Base-by-base conservation (phyloP, 2,797 vertebrate species). In the Lutjanus campechanus region DNA sequence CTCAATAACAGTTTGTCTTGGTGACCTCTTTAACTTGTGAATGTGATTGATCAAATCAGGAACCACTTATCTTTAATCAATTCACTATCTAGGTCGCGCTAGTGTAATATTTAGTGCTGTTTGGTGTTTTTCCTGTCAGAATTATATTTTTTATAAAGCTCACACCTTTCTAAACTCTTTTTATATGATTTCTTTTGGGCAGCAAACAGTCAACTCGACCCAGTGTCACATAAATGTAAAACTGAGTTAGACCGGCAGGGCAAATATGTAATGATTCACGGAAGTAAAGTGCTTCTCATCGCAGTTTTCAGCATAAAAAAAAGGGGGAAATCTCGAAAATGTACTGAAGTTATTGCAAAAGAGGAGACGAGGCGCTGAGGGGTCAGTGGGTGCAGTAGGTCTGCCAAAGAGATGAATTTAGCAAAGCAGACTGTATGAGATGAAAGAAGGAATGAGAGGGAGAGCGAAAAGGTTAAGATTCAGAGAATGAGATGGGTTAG, bases 381-480 rank as follows among this genome's bases (percentile, higher is more conserved):
- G 43, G 58, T 51, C 17, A 54, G 43, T 5, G 25, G 20, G 58
- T 13, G 19, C 16, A 6, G 17, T 0, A 5, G 73, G 20, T 43
- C 2, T 5, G 6, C 44, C 7, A 7, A 4, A 46, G 7, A 58
- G 49, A 69, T 54, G 49, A 36, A 16, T 50, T 5, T 10, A 17
- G 44, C 9, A 11, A 40, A 61, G 16, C 41, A 58, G 65, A 44
- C 20, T 20, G 25, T 53, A 58, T 19, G 53, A 67, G 66, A 68
- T 79, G 44, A 66, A 59, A 83, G 44, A 22, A 8, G 11, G 17
- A 41, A 20, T 7, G 22, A 55, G 29, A 64, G 19, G 41, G 20
- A 51, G 56, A 69, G 60, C 6, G 29, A 22, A 22, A 40, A 65
- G n/a, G 56, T 59, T 41, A 41, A 11, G 44, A 63, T 55, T 63